Conservation (phyloP, 2,888 invertebrate genomes). For the Troglohyphantes excavatus region DNA sequence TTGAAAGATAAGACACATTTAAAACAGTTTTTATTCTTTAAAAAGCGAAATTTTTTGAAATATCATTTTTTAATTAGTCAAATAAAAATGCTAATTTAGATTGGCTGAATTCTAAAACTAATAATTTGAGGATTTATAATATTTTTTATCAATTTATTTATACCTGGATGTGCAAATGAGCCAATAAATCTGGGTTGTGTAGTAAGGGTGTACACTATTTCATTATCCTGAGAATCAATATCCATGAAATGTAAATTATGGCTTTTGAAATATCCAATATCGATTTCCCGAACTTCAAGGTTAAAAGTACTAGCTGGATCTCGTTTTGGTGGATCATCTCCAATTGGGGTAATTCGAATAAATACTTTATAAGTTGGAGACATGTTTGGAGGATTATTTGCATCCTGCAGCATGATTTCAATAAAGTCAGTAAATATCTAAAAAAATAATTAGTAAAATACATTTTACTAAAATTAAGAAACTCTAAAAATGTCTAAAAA, state of each 20-base stretch:
- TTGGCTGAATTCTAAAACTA: too few species aligned
- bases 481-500: too few species aligned
- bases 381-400: slow-evolving; percentile 82
- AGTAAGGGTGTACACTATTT: slow-evolving; percentile 82
- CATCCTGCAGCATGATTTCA: slow-evolving; percentile 82
- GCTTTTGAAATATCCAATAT: slow-evolving; percentile 81
- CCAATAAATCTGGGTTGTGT: slow-evolving; percentile 82
- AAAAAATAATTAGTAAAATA: too few species aligned
- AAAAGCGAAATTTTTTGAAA: neutral
- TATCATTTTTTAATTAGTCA: too few species aligned
- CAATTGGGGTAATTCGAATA: slow-evolving; percentile 81
- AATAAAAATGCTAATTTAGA: too few species aligned
- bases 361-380: slow-evolving; percentile 81
- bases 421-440: slow-evolving; percentile 81
- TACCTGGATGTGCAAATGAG: slow-evolving; percentile 81
- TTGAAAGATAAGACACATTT: too few species aligned
- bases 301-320: slow-evolving; percentile 80
- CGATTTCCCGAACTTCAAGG: slow-evolving; percentile 82
- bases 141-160: too few species aligned
- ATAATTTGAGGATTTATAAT: too few species aligned
- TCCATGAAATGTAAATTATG: slow-evolving; percentile 82
- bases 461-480: too few species aligned
- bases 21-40: neutral
- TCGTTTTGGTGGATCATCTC: slow-evolving; percentile 82
- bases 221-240: slow-evolving; percentile 81